phyloP scores from a whole-genome alignment of 2,888 invertebrate genomes.

The Agrotis clavis region DNA sequence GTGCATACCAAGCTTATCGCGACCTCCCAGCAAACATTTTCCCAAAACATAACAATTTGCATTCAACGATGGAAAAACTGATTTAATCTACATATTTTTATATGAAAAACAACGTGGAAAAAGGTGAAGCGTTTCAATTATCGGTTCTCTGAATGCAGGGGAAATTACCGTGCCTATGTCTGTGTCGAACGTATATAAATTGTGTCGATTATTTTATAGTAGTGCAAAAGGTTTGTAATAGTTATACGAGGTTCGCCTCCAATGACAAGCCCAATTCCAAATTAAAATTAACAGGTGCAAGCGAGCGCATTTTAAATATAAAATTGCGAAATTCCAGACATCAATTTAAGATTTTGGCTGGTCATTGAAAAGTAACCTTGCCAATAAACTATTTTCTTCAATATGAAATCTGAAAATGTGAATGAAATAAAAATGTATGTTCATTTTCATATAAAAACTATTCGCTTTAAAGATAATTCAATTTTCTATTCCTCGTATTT shows the following conservation, averaged over 20 bases:
- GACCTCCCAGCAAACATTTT: slow-evolving; percentile 18
- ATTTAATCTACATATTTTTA: slow-evolving; percentile 53
- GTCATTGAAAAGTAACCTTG: too few relatives aligned
- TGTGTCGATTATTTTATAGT: neutral
- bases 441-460: neutral
- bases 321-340: too few relatives aligned
- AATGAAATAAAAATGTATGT: too few relatives aligned
- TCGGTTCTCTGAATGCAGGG: neutral
- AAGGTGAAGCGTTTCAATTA: slow-evolving; percentile 16
- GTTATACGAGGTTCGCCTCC: too few relatives aligned
- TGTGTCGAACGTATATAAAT: neutral
- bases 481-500: slow-evolving; percentile 6
- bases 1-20: slow-evolving; percentile 39
- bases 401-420: too few relatives aligned
- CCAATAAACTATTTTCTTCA: too few relatives aligned
- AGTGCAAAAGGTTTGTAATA: too few relatives aligned
- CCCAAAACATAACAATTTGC: slow-evolving; percentile 46
- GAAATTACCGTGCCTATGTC: neutral
- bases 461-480: neutral
- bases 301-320: too few relatives aligned
- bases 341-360: too few relatives aligned
- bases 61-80: slow-evolving; percentile 48
- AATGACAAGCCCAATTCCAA: too few relatives aligned
- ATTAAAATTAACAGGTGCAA: too few relatives aligned
- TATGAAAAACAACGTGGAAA: slow-evolving; percentile 9